Evolutionary conservation across 2,888 invertebrate species (phyloP).

Genomic region (Ormyrus thymus): DNA sequence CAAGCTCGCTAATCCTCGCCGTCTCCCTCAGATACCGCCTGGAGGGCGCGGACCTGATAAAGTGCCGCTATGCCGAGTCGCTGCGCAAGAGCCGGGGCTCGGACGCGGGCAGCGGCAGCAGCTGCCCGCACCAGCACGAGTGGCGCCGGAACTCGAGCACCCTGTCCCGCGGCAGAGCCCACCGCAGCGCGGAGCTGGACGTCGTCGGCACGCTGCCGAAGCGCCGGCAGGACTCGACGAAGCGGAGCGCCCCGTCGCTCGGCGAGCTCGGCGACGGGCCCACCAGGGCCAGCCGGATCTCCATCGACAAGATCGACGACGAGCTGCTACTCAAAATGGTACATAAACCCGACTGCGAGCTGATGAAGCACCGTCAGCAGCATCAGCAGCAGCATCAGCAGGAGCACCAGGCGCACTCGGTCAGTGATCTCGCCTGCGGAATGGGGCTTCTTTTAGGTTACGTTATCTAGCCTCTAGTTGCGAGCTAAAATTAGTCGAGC

Average conservation of each 20-base stretch:
- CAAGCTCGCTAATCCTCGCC: too few species aligned
- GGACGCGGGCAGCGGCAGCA: constrained; percentile 24
- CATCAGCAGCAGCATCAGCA: constrained; percentile 23
- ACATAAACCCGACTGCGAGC: constrained; percentile 67
- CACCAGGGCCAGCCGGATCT: constrained; percentile 49
- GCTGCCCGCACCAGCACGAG: constrained; percentile 47
- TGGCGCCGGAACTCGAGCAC: constrained; percentile 54
- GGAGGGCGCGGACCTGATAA: constrained; percentile 68
- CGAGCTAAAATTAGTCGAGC: too few species aligned
- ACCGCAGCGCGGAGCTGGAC: constrained; percentile 58
- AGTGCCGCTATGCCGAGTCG: constrained; percentile 65
- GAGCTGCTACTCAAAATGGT: constrained; percentile 64
- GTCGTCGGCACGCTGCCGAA: constrained; percentile 67
- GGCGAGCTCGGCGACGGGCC: constrained; percentile 53
- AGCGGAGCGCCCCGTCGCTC: constrained; percentile 59
- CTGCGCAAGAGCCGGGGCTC: constrained; percentile 61
- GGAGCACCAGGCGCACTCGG: constrained; percentile 18
- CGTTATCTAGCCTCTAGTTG: too few species aligned
- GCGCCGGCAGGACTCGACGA: constrained; percentile 61
- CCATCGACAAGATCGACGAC: constrained; percentile 58
- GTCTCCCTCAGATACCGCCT: constrained; percentile 66
- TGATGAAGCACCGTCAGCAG: constrained; percentile 43
- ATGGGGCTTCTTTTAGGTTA: too few species aligned
- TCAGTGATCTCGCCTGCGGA: neutral
- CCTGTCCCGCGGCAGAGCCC: constrained; percentile 45